Percentiles rank a stretch among this genome's conserved stretches.
Evolutionary conservation across 2,113 vertebrate species (phyloP).

Genomic region (Lophotis ruficrista): DNA sequence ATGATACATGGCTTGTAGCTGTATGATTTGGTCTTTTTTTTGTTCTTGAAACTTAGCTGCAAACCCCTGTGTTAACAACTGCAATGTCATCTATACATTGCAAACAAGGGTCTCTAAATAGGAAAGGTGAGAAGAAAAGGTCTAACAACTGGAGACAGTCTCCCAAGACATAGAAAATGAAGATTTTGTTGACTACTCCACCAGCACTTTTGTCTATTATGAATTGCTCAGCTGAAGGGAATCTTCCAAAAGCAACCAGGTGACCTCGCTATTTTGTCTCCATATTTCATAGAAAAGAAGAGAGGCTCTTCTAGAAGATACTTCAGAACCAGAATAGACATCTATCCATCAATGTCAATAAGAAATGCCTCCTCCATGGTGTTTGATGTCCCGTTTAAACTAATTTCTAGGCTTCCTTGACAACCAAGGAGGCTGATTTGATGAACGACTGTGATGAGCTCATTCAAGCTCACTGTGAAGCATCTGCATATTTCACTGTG

Average conservation of each 20-base stretch:
- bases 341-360: neutral
- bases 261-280: neutral
- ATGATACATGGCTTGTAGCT: neutral
- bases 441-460: neutral
- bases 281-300: neutral
- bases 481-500: neutral
- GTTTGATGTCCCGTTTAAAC: neutral
- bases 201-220: neutral
- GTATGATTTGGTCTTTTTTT: accelerated
- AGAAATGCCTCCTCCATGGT: neutral
- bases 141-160: neutral
- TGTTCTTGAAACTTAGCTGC: neutral
- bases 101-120: neutral
- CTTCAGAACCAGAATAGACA: neutral
- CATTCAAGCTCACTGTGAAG: neutral
- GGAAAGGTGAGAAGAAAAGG: neutral
- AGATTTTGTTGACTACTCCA: neutral
- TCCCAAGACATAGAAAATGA: neutral
- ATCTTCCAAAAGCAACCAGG: neutral
- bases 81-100: neutral
- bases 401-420: neutral
- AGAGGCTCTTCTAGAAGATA: neutral
- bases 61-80: neutral
- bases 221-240: neutral
- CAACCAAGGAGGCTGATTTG: neutral